A percentile compares a stretch with the other conserved stretches of the same genome.
Evolutionary conservation across 2,888 invertebrate genomes (phyloP).

Genomic region (Agrotis clavis): DNA sequence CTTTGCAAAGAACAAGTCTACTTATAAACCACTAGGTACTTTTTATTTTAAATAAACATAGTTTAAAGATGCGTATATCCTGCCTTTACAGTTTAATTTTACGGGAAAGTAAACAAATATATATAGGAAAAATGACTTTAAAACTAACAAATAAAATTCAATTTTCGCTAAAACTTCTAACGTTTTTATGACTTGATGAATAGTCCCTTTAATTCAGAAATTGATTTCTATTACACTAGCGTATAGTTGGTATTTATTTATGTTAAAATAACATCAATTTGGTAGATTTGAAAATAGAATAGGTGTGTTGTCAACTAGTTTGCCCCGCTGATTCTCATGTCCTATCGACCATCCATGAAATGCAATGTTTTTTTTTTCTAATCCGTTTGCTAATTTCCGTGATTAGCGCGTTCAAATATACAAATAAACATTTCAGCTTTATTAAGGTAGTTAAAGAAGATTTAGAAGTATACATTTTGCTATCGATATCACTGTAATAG

Average conservation of each 20-base stretch:
- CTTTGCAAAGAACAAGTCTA: background rate
- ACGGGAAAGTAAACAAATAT: background rate
- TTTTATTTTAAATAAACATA: background rate
- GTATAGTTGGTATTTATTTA: background rate
- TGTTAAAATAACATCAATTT: background rate
- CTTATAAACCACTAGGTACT: too few relatives aligned
- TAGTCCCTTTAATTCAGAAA: background rate
- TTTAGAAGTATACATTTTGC: background rate
- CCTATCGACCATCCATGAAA: too few relatives aligned
- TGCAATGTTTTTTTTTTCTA: background rate
- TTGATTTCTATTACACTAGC: background rate
- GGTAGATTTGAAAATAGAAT: background rate
- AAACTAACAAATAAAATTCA: background rate
- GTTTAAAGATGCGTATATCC: background rate
- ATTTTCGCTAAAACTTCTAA: background rate
- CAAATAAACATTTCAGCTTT: background rate
- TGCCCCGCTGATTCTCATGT: background rate
- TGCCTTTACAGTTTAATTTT: background rate
- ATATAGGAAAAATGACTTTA: background rate
- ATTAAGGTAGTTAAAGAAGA: too few relatives aligned
- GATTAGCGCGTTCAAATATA: background rate
- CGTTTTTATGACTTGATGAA: background rate
- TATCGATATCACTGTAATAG: background rate
- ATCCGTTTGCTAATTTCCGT: background rate
- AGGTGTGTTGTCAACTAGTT: background rate